A percentile compares a stretch with the other conserved stretches of the same genome.
These are phyloP conservation scores for Cephus cinctus DNA, from an alignment of 1,140 invertebrate species.

Conservation along the genomic window DNA sequence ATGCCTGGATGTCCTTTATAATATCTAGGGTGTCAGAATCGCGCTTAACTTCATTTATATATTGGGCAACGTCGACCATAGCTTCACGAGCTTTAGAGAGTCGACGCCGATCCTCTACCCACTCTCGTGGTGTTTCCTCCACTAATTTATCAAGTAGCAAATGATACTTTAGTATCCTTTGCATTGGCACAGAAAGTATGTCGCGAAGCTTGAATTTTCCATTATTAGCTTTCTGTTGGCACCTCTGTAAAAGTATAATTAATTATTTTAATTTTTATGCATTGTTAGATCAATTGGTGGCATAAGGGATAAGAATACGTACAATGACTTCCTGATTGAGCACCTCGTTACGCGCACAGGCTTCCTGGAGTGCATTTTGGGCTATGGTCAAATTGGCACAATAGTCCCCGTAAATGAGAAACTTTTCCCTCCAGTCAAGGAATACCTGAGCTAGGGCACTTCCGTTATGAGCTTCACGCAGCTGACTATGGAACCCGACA, in stretches of 20 bases:
- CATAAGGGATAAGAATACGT: slow-evolving; percentile 28
- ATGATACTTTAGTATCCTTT: slow-evolving; percentile 96
- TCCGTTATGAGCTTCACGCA: slow-evolving; percentile 66
- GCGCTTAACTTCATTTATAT: slow-evolving; percentile 97
- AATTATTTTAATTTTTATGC: neutral
- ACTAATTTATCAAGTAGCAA: slow-evolving; percentile 89
- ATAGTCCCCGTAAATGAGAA: slow-evolving; percentile 93
- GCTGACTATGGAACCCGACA: slow-evolving; percentile 75
- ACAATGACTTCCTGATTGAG: slow-evolving; percentile 62
- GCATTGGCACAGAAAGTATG: slow-evolving; percentile 96
- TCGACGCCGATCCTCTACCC: slow-evolving; percentile 77
- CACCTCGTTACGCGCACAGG: slow-evolving; percentile 64
- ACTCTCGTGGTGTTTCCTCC: slow-evolving; percentile 82
- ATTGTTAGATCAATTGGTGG: neutral
- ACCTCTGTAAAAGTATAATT: slow-evolving; percentile 76
- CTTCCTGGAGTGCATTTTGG: slow-evolving; percentile 74
- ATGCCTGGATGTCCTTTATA: slow-evolving; percentile 86
- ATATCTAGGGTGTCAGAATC: slow-evolving; percentile 92
- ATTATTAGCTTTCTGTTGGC: slow-evolving; percentile 90
- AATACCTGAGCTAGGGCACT: slow-evolving; percentile 68
- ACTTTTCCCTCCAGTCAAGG: slow-evolving; percentile 83
- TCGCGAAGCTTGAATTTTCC: slow-evolving; percentile 93
- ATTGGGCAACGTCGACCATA: slow-evolving; percentile 96
- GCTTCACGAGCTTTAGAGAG: slow-evolving; percentile 88
- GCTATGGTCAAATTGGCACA: slow-evolving; percentile 88